Evolutionary conservation across 64 coral and sea anemone species (phyloP).

Genomic region (Trachythela sp.): DNA sequence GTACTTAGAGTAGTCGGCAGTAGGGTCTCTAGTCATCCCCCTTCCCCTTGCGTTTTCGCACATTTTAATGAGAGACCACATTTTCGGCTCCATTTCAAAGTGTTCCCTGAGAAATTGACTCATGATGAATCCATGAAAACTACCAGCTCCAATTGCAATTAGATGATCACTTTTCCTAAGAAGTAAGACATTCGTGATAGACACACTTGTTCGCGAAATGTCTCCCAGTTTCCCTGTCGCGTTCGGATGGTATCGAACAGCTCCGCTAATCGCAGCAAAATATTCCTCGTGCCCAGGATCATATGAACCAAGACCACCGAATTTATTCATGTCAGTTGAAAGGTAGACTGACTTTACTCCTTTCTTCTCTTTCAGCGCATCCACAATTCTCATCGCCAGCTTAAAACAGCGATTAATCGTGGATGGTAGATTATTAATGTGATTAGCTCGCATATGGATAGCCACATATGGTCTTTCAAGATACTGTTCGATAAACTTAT

Average conservation of each 20-base stretch:
- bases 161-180: neutral
- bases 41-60: neutral
- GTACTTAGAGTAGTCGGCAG: too few species aligned
- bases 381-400: neutral
- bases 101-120: neutral
- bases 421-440: neutral
- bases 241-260: neutral
- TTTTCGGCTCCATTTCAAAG: neutral
- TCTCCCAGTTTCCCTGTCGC: neutral
- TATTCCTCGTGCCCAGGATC: neutral
- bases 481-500: neutral
- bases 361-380: neutral
- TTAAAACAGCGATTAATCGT: neutral
- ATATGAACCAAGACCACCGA: neutral
- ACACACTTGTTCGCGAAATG: neutral
- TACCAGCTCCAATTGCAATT: neutral
- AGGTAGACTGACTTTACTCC: neutral
- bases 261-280: neutral
- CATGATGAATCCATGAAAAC: neutral
- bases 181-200: neutral
- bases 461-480: neutral
- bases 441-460: neutral
- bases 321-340: neutral
- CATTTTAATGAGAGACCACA: neutral
- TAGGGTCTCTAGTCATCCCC: too few species aligned